A percentile compares a stretch with the other conserved stretches of the same genome.
phyloP scores from a whole-genome alignment of 2,888 invertebrate genomes.

The Amitus sp. region DNA sequence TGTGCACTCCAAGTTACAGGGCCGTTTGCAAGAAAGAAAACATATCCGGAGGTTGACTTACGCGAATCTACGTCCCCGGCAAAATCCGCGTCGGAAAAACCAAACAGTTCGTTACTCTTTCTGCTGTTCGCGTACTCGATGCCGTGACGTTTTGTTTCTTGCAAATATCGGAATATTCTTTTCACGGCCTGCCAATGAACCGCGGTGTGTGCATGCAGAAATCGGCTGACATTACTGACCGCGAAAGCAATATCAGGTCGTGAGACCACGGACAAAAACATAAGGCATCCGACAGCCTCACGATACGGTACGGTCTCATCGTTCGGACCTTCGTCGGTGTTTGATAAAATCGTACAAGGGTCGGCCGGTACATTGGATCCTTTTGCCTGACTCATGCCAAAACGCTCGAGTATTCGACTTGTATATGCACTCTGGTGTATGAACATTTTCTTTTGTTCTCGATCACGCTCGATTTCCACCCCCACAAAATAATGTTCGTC shows the following conservation, averaged over 20 bases:
- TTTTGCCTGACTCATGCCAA: constrained; percentile 8
- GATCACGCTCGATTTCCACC: constrained; percentile 1
- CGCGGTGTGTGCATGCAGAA: constrained; percentile 10
- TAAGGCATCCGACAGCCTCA: constrained; percentile 28
- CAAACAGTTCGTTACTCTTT: neutral
- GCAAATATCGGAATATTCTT: constrained; percentile 15
- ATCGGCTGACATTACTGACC: constrained; percentile 20
- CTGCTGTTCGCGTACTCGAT: neutral
- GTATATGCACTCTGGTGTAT: constrained; percentile 10
- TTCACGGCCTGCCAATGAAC: constrained; percentile 28
- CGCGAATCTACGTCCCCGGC: constrained; percentile 2
- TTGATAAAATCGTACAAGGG: neutral
- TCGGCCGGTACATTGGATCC: neutral
- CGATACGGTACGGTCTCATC: constrained; percentile 19
- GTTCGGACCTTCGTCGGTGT: too few relatives aligned
- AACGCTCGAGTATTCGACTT: neutral
- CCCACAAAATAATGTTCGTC: constrained; percentile 6
- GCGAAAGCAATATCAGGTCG: constrained; percentile 27
- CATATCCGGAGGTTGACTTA: constrained; percentile 11
- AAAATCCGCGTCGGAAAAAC: neutral
- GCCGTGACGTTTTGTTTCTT: neutral
- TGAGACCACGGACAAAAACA: constrained; percentile 25
- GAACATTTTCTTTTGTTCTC: neutral
- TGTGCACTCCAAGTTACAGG: constrained; percentile 8
- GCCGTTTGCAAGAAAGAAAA: neutral